A percentile compares a stretch with the other conserved stretches of the same genome.
These are phyloP conservation scores for Brachypteracias leptosomus DNA, from an alignment of 2,113 vertebrate species.

Conservation along the genomic window DNA sequence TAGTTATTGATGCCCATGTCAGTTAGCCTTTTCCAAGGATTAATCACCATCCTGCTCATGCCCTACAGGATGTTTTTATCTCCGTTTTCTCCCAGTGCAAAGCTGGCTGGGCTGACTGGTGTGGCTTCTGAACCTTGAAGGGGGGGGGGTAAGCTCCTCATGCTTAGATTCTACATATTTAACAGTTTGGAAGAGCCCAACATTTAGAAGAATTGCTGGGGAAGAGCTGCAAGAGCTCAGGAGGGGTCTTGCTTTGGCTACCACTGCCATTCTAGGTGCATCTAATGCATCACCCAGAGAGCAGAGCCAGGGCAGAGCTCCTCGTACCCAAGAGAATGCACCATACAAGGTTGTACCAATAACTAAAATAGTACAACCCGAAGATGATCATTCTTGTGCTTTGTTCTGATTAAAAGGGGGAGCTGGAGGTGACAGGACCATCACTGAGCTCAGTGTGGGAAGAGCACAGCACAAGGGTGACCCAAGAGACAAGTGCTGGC, in stretches of 20 bases:
- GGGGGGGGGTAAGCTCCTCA: not conserved
- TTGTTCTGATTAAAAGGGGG: not conserved
- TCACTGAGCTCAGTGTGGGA: not conserved
- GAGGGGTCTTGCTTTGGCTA: not conserved
- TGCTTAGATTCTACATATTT: not conserved
- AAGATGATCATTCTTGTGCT: not conserved
- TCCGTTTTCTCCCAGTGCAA: conserved; percentile 34
- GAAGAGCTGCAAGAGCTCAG: not conserved
- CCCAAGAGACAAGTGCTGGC: not conserved
- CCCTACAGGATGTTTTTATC: conserved; percentile 63
- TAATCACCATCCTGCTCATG: conserved; percentile 62
- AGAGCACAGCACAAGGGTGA: not conserved
- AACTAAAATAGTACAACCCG: not conserved
- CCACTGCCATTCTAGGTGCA: not conserved
- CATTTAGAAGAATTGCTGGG: not conserved
- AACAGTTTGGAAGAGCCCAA: not conserved
- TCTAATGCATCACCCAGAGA: not conserved
- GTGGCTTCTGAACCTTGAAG: not conserved
- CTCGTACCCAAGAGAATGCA: not conserved
- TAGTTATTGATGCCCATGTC: conserved; percentile 71
- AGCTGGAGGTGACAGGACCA: not conserved
- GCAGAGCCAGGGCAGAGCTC: not conserved
- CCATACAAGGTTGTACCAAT: not conserved
- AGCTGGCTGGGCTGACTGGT: not conserved
- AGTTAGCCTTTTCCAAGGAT: conserved; percentile 69